Base-by-base conservation (phyloP, 1,140 invertebrate genomes). In the Ladona fulva region DNA sequence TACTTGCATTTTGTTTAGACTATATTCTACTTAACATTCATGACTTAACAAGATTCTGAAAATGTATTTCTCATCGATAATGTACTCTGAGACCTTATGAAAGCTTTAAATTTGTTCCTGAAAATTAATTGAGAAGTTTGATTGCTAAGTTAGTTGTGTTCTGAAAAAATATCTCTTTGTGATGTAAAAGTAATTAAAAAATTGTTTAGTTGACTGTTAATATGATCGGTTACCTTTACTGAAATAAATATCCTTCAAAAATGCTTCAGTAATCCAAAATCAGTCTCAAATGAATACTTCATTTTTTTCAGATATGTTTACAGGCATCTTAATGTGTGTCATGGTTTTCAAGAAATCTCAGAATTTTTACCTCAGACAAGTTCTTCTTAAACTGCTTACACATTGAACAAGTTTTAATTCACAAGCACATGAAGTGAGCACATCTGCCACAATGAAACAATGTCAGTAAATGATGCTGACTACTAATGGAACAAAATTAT, bases 381-480 rank as follows among this genome's bases (percentile, higher is more conserved):
- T 3, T 66, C n/a, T 12, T 66, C 12, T 19, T 66, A 66, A 66
- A 66, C 52, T 66, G 52, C n/a, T 16, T 66, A 66, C 14, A 66
- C 52, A 66, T 66, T 66, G n/a, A 66, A 66, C 52, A 66, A 19
- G 3, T 66, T 66, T 66, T 66, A 66, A 19, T 66, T 22, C 52
- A 66, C 52, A 66, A 66, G 52, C 52, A 66, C 52, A 66, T 66
- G 52, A 66, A 66, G 52, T 66, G 52, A 66, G 52, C 52, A 66
- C 52, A 66, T 66, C 52, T 19, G 52, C 52, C 52, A 66, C 5
- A 66, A 19, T 19, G 3, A 66, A 66, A 66, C 10, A 16, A 66
- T 66, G n/a, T 22, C 52, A 66, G 52, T 66, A 66, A 66, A 22
- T 66, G n/a, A 66, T 66, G 52, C 52, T 66, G 52, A 19, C 52